Evolutionary conservation across 1,140 invertebrate genomes (phyloP).

Genomic region (Chionoecetes opilio): DNA sequence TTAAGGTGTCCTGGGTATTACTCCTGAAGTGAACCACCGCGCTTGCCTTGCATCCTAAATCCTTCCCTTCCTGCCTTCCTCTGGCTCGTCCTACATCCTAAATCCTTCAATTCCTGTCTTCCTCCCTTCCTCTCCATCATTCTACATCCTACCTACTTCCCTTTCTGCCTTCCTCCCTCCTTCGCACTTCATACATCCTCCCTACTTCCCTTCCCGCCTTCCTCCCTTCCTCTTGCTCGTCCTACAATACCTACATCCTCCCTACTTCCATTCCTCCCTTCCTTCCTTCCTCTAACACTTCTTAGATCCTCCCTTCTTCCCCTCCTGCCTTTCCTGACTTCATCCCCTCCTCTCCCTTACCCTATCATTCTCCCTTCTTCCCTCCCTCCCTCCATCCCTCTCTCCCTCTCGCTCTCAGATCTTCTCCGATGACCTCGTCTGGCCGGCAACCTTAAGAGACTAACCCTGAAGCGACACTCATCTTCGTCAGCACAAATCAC

Average conservation of each 20-base stretch:
- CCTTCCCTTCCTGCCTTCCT: no score
- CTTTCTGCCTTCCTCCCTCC: no score
- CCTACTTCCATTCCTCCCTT: neutral
- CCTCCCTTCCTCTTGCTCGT: no score
- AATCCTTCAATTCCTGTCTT: no score
- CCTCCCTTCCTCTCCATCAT: no score
- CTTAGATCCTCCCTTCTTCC: neutral
- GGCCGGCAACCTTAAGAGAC: neutral
- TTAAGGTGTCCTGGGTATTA: neutral
- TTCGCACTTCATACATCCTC: neutral
- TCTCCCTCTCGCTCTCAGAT: neutral
- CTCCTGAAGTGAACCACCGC: neutral
- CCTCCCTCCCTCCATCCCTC: neutral
- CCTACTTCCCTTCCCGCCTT: no score
- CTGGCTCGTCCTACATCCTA: no score
- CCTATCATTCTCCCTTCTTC: neutral
- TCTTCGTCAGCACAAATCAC: conserved; percentile 3
- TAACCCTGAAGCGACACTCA: neutral
- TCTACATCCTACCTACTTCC: no score
- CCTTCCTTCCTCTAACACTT: neutral
- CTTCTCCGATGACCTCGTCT: neutral
- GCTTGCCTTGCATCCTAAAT: neutral
- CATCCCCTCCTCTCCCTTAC: neutral
- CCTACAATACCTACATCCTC: neutral
- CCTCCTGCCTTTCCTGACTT: neutral